These are phyloP conservation scores for Boloria euphrosyne DNA, from an alignment of 2,888 invertebrate genomes.

Conservation along the genomic window DNA sequence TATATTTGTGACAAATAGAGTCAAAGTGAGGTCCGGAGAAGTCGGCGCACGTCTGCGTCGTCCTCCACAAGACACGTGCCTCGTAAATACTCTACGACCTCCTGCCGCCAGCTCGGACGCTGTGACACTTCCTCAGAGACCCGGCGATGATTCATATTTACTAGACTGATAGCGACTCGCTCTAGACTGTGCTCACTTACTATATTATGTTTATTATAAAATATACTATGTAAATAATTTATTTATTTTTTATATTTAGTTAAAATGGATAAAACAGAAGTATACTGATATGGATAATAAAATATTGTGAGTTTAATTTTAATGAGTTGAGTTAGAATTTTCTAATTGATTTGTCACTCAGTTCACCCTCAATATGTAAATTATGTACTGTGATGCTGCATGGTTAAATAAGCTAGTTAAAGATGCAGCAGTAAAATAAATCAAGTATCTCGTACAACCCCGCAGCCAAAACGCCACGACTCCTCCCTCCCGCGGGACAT, in stretches of 20 bases:
- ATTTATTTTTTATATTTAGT: no score
- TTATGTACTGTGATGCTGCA: no score
- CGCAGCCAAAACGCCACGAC: conserved; percentile 1
- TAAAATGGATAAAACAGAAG: no score
- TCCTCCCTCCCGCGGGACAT: conserved; percentile 13
- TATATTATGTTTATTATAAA: no score
- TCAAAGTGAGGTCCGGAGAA: not conserved
- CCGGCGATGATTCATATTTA: conserved; percentile 10
- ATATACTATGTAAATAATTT: no score
- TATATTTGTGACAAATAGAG: conserved; percentile 4
- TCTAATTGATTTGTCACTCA: no score
- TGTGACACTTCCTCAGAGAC: conserved; percentile 1
- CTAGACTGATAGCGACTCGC: not conserved
- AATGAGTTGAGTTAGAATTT: no score
- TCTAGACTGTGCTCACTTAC: no score
- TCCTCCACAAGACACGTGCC: conserved; percentile 4
- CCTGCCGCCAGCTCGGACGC: conserved; percentile 5
- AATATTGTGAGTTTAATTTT: no score
- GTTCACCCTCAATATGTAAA: no score
- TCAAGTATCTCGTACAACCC: not conserved
- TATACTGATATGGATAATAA: no score
- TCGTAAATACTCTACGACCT: conserved; percentile 10
- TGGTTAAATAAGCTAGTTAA: no score
- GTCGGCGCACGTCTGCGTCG: conserved; percentile 1
- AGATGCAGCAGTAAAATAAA: conserved; percentile 8